Base-by-base conservation (phyloP, 2,797 vertebrate genomes). In the Apogon hyalosoma region DNA sequence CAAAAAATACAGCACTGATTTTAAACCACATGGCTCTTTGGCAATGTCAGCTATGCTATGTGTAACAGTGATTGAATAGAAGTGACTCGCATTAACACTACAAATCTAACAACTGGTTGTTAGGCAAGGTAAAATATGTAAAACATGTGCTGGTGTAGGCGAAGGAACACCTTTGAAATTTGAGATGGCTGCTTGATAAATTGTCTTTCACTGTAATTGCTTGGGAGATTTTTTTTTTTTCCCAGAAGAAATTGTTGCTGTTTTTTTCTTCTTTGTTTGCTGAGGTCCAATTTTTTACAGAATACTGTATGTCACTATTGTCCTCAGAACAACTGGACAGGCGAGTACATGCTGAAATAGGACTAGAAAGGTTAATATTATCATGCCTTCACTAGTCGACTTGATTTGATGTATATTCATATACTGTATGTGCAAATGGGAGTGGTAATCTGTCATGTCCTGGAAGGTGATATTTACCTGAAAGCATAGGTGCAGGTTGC, bases 141-240 rank as follows among this genome's bases (percentile, higher is more conserved):
- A 85, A 50, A 63, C 71, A 84, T 55, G 77, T 68, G 84, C 57
- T 68, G 60, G 85, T 79, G 68, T 90, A 89, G 90, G 91, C 86
- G 73, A 90, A 70, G 67, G 63, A 84, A 60, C 58, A 56, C 48
- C 79, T 92, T 91, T 93, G 91, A 94, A 94, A 93, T 75, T 5
- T 19, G 87, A 93, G 74, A 90, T 63, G 42, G 69, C 73, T 74
- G 83, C 77, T 91, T 91, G 83, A 87, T 78, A 86, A 90, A 87
- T 77, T 85, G 55, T 90, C 84, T 87, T 79, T 87, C 70, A 79
- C 80, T 84, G 83, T 91, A 75, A 88, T 87, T 62, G 57, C 74
- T 68, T 65, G 75, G 73, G 55, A 76, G 46, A 12, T 43, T 18
- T 58, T 80, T 61, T 33, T 54, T 53, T 53, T 58, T 42, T 33